Evolutionary conservation across 92 coral and sea anemone genomes (phyloP), one percentile per base, ranked within the genome.

Genomic region (Paragorgia papillata): DNA sequence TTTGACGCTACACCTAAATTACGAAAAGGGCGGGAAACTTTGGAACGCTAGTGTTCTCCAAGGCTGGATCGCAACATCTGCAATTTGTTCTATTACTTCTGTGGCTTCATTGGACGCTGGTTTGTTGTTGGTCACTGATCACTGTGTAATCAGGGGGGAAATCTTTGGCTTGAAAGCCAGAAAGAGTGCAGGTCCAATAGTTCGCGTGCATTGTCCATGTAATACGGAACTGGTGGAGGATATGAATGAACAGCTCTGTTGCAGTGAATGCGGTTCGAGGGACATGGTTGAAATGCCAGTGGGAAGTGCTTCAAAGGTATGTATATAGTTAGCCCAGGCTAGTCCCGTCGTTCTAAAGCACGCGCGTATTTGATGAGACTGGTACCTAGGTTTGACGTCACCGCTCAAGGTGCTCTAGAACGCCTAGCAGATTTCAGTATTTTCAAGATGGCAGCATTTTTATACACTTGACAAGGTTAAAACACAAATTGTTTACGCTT

Each of bases 61-160:
- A 57, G 97, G 97, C 19, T 93, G 97, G 97, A 81, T 93, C 51
- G 86, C 97, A 18, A 90, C 96, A 29, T 88, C 83, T 74, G 84
- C 73, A 35, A 84, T 93, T 3, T 78, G 82, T 27, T 51, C 74
- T 41, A 44, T 85, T 22, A 18, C 70, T 25, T 69, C 90, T 17
- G 60, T 86, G 19, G 64, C 73, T 33, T 66, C 76, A 17, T 61
- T 54, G 17, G 63, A 69, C 48, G 66, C 74, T 3, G 32, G 37
- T 29, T n/a, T n/a, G n/a, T n/a, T n/a, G n/a, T n/a, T n/a, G n/a
- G n/a, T n/a, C n/a, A 48, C 69, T 25, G 69, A 80, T 48, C 40
- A 85, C 80, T 81, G 89, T 49, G 80, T 84, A 8, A 79, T 87
- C 58, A 79, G 86, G 66, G 93, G 90, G 31, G 92, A 90, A n/a